These are phyloP conservation scores for Stichopus horrens DNA, from an alignment of 53 echinoderm and acorn worm species.

Conservation along the genomic window DNA sequence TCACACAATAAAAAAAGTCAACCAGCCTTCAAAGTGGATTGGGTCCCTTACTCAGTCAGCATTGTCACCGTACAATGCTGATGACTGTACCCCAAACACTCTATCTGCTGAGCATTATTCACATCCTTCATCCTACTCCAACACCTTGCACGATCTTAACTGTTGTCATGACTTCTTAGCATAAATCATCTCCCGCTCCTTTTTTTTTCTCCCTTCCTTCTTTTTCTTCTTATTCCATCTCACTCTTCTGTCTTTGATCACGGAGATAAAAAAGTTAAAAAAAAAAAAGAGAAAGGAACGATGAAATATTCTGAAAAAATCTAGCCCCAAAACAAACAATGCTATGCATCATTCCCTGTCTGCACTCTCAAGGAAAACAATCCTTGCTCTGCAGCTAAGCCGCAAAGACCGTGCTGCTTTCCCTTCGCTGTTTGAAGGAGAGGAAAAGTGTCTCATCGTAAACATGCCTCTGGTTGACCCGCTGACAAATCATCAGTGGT, in stretches of 20 bases:
- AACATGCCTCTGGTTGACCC: conserved; percentile 42
- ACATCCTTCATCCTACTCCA: not conserved
- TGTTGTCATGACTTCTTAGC: conserved; percentile 37
- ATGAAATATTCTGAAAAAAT: not conserved
- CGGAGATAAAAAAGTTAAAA: not conserved
- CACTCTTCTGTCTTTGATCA: not conserved
- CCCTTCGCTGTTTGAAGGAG: not conserved
- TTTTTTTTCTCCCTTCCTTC: not conserved
- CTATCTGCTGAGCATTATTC: not conserved
- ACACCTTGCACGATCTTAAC: not conserved
- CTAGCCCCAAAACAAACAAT: conserved; percentile 39
- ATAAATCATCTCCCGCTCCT: conserved; percentile 22
- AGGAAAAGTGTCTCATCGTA: conserved; percentile 13
- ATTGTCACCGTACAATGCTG: too few relatives aligned
- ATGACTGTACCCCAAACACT: not conserved
- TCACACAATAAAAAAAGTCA: too few relatives aligned
- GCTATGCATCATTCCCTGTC: conserved; percentile 12
- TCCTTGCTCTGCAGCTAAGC: not conserved
- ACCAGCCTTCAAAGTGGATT: too few relatives aligned
- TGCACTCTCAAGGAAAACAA: conserved; percentile 19
- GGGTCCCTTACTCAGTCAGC: too few relatives aligned
- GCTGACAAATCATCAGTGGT: conserved; percentile 26
- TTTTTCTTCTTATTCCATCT: not conserved
- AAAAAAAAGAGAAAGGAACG: not conserved
- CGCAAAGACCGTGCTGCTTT: not conserved